Percentiles rank a stretch among this genome's conserved stretches.
phyloP scores from a whole-genome alignment of 2,113 vertebrate species.

The Scolopax mira region DNA sequence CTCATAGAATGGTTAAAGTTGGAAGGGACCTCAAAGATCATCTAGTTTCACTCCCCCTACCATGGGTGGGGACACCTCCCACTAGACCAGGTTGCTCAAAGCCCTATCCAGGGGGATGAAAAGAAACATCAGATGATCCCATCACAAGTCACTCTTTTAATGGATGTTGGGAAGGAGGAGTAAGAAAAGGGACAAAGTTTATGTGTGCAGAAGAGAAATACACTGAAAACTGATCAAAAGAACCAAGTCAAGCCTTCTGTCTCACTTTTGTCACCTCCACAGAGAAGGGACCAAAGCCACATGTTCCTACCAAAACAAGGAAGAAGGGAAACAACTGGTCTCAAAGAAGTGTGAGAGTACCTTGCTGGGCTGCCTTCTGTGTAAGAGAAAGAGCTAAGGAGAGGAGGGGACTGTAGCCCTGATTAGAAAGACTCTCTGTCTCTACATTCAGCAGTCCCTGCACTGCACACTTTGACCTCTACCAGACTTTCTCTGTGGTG shows the following conservation, averaged over 20 bases:
- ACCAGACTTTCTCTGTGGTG: not conserved
- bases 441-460: not conserved
- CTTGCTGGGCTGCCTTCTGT: not conserved
- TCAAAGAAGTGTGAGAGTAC: not conserved
- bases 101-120: not conserved
- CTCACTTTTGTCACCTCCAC: not conserved
- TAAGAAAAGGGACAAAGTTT: not conserved
- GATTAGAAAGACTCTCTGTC: not conserved
- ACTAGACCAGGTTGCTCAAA: too few species aligned
- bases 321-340: not conserved
- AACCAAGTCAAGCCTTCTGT: not conserved
- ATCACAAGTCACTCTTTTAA: not conserved
- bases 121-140: not conserved
- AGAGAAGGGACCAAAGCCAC: not conserved
- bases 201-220: not conserved
- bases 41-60: too few species aligned
- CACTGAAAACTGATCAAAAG: not conserved
- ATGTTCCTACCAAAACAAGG: not conserved
- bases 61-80: too few species aligned
- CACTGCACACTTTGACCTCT: not conserved
- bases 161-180: not conserved
- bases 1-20: too few species aligned
- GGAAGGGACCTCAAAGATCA: too few species aligned
- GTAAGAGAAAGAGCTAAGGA: not conserved
- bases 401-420: fast-evolving